These are phyloP conservation scores for Venustoraphidia nigricollis DNA, from an alignment of 2,888 invertebrate genomes.

Conservation along the genomic window DNA sequence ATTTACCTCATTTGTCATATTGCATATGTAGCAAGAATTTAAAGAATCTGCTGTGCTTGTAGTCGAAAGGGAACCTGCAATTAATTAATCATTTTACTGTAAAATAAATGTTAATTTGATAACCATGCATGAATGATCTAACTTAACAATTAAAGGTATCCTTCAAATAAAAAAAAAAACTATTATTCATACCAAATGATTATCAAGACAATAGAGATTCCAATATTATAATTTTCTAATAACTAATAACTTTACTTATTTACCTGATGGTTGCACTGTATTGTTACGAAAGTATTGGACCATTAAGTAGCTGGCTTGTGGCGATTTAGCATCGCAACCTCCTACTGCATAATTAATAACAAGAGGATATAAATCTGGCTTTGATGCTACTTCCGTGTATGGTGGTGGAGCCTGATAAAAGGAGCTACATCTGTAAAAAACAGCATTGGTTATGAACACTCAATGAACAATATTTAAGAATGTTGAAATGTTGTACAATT, in stretches of 20 bases:
- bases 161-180: too few species aligned
- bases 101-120: too few species aligned
- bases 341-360: constrained; percentile 63
- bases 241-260: constrained; percentile 4
- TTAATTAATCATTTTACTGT: not conserved
- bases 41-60: constrained; percentile 71
- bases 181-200: too few species aligned
- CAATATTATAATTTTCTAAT: too few species aligned
- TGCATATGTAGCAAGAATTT: not conserved
- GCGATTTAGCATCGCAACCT: constrained; percentile 42
- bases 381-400: constrained; percentile 75
- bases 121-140: too few species aligned
- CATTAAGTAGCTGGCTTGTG: constrained; percentile 63
- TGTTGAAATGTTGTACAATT: too few species aligned
- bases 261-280: constrained; percentile 55
- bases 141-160: too few species aligned
- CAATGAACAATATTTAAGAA: too few species aligned
- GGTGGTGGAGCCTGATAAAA: constrained; percentile 73
- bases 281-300: constrained; percentile 73
- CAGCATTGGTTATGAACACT: not conserved
- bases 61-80: constrained; percentile 59
- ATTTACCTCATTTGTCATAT: not conserved
- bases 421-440: constrained; percentile 41
- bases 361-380: constrained; percentile 71
- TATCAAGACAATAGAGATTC: too few species aligned